phyloP scores from a whole-genome alignment of 2,113 vertebrate species.

The Heptranchias perlo region DNA sequence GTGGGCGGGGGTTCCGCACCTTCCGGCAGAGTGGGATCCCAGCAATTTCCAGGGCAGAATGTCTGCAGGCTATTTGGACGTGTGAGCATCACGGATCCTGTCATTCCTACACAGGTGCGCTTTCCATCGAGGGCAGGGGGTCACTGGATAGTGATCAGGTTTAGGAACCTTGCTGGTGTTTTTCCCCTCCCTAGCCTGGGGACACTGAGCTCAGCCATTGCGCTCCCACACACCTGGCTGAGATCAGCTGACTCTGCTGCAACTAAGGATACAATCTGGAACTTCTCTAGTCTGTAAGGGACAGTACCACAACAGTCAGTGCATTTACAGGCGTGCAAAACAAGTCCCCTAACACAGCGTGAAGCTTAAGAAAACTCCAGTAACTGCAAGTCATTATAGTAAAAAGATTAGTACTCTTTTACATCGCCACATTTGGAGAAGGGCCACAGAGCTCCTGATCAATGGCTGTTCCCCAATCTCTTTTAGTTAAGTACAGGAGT shows the following conservation, averaged over 20 bases:
- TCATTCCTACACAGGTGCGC: neutral
- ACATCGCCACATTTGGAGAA: neutral
- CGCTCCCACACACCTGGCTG: conserved; percentile 23
- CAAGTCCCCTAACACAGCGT: neutral
- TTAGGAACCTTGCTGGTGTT: neutral
- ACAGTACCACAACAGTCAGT: neutral
- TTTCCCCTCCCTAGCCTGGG: neutral
- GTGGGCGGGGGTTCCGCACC: too few species aligned
- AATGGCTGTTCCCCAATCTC: too few species aligned
- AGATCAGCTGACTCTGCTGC: neutral
- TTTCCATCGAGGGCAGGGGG: conserved; percentile 3
- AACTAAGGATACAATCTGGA: neutral
- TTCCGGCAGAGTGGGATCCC: neutral
- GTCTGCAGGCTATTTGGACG: neutral
- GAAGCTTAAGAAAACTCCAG: neutral
- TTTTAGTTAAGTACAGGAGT: neutral
- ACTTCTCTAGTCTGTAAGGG: neutral
- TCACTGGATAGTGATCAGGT: conserved; percentile 24
- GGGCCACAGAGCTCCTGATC: neutral
- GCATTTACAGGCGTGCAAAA: neutral
- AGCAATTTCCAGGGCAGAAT: neutral
- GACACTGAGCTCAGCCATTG: neutral
- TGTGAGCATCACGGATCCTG: neutral
- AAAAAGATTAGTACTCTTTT: neutral
- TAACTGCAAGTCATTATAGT: neutral